Evolutionary conservation across 2,113 vertebrate species (phyloP).

Genomic region (Aphyosemion australe): DNA sequence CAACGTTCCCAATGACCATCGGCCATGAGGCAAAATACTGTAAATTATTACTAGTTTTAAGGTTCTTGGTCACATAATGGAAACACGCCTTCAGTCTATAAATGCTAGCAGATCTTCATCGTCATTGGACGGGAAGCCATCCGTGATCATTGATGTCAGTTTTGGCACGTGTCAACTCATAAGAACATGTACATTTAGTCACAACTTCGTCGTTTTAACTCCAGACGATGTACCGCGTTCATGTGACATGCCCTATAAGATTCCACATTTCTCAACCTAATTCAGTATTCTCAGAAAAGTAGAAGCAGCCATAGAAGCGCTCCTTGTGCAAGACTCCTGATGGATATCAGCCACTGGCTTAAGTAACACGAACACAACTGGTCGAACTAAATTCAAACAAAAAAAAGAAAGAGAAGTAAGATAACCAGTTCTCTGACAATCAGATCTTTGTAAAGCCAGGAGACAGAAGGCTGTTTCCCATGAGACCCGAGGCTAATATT

Average conservation of each 20-base stretch:
- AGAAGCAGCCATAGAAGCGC: constrained; percentile 24
- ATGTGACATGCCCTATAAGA: constrained; percentile 21
- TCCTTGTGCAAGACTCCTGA: constrained; percentile 54
- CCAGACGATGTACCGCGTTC: constrained; percentile 35
- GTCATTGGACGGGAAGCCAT: not conserved
- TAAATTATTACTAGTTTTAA: no score
- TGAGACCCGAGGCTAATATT: constrained; percentile 57
- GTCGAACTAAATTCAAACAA: constrained; percentile 37
- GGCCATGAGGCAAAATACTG: no score
- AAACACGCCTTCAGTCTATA: no score
- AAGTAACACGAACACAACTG: constrained; percentile 57
- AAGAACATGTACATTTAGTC: constrained; percentile 5
- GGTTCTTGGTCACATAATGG: no score
- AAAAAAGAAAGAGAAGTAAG: constrained; percentile 34
- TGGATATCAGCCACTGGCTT: constrained; percentile 63
- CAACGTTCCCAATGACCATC: no score
- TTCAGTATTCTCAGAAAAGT: constrained; percentile 34
- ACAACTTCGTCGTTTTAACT: not conserved
- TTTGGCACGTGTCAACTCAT: not conserved
- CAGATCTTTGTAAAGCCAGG: constrained; percentile 56
- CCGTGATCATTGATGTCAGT: not conserved
- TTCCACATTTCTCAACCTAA: constrained; percentile 42
- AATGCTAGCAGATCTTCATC: not conserved
- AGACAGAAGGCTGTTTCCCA: constrained; percentile 45
- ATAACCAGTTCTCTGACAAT: constrained; percentile 63